Base-by-base conservation (phyloP, 30 jellyfish, hydroid and myxozoan species). In the Mastigias papua region DNA sequence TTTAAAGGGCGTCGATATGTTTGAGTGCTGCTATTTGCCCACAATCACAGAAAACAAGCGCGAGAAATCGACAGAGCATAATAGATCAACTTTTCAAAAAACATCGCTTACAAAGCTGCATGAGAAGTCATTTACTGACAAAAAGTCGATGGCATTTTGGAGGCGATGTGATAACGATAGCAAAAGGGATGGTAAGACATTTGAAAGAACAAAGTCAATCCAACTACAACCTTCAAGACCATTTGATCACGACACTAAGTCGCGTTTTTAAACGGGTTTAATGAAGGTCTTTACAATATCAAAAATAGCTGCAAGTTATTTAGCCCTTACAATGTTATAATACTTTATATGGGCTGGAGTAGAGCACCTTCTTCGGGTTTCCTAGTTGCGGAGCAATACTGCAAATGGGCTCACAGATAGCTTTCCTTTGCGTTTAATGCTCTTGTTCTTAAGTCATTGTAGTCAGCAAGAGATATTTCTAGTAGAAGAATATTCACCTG, bases 101-200 rank as follows among this genome's bases (percentile, higher is more conserved):
- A 31, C 32, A 1, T 37, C 80, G 7, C 32, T 69, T 2, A 10
- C 64, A 33, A 33, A 69, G 15, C 28, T 69, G 31, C 80, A 69
- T 30, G 42, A 69, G 28, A 15, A 69, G 26, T 69, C 80, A 10
- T 30, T 69, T 10, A 0, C 9, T 31, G 80, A 69, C 21, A 69
- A 19, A 33, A 69, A 69, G 21, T 69, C 80, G 8, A 69, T 69
- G 80, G 80, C 80, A 21, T 69, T 69, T 69, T 69, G 80, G 80
- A 29, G 80, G 8, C 10, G 80, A 28, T 3, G 32, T 32, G 62
- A 32, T 33, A 13, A 37, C 23, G 32, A 25, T 7, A 2, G 8
- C 15, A 63, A 25, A n/a, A 20, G 23, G 4, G 42, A 25, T 27
- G 74, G 74, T 2, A 63, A 19, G 19, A 6, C 8, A 25, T 63